Percentiles rank a stretch among this genome's conserved stretches.
phyloP scores from a whole-genome alignment of 92 coral and sea anemone genomes.

The Diadumene lineata region DNA sequence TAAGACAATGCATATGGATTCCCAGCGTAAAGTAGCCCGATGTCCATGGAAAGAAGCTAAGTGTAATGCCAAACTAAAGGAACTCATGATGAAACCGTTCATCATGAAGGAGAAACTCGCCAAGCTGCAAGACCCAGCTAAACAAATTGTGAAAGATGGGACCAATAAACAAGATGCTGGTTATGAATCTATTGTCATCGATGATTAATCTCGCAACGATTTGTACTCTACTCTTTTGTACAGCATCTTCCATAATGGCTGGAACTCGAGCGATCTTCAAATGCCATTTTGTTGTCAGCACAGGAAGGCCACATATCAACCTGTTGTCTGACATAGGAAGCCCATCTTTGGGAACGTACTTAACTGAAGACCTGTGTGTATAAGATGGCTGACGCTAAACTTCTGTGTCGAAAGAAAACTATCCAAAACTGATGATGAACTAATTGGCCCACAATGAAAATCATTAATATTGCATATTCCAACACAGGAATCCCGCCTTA shows the following conservation, averaged over 20 bases:
- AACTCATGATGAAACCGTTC: conserved; percentile 44
- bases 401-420: too few species aligned
- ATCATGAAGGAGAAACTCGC: conserved; percentile 20
- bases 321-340: too few species aligned
- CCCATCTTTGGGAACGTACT: too few species aligned
- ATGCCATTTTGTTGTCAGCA: not conserved
- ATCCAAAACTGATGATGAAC: too few species aligned
- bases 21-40: conserved; percentile 75
- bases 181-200: conserved; percentile 79
- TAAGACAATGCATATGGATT: conserved; percentile 57
- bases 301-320: not conserved
- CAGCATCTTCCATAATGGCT: not conserved
- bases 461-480: too few species aligned
- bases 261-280: not conserved
- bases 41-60: conserved; percentile 92
- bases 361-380: too few species aligned
- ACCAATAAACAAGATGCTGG: conserved; percentile 19
- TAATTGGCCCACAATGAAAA: too few species aligned
- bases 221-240: not conserved
- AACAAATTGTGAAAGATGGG: conserved; percentile 19
- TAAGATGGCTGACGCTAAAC: too few species aligned
- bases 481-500: too few species aligned
- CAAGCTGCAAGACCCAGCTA: conserved; percentile 20
- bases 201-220: conserved; percentile 53
- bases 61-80: conserved; percentile 79